A percentile compares a stretch with the other conserved stretches of the same genome.
Conservation (phyloP, 1,140 invertebrate genomes). For the Nomia melanderi region DNA sequence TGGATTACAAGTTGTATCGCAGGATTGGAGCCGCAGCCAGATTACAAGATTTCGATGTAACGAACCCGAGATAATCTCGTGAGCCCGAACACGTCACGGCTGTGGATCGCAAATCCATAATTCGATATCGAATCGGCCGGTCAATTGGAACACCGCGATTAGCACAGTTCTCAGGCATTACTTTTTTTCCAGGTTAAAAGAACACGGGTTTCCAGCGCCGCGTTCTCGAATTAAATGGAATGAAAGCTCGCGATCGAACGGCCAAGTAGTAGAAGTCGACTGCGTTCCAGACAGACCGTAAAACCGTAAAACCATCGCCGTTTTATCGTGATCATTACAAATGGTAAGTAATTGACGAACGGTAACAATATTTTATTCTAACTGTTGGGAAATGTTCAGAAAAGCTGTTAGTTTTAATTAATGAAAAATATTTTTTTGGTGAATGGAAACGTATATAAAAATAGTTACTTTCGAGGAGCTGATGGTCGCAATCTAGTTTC, state of each 20-base stretch:
- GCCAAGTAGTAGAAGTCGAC: background rate
- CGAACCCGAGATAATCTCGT: constrained; percentile 37
- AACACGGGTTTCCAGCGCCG: background rate
- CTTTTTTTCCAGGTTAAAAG: background rate
- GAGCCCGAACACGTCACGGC: background rate
- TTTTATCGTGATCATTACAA: too few species aligned
- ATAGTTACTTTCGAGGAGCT: too few species aligned
- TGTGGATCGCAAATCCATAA: constrained; percentile 36
- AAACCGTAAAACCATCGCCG: background rate
- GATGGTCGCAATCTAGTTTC: too few species aligned
- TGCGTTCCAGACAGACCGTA: background rate
- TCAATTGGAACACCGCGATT: constrained; percentile 18
- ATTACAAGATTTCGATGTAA: constrained; percentile 17
- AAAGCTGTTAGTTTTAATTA: too few species aligned
- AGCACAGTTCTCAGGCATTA: background rate
- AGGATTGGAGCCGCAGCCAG: background rate
- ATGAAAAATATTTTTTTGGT: too few species aligned
- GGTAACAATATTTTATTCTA: too few species aligned
- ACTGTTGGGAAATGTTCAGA: too few species aligned
- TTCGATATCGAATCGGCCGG: constrained; percentile 7
- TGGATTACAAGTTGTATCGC: background rate
- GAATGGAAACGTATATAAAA: too few species aligned
- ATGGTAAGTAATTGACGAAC: too few species aligned
- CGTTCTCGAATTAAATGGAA: background rate
- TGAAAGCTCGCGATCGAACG: too few species aligned